Conservation (phyloP, 2,113 vertebrate genomes). For the Chelonoidis abingdonii region DNA sequence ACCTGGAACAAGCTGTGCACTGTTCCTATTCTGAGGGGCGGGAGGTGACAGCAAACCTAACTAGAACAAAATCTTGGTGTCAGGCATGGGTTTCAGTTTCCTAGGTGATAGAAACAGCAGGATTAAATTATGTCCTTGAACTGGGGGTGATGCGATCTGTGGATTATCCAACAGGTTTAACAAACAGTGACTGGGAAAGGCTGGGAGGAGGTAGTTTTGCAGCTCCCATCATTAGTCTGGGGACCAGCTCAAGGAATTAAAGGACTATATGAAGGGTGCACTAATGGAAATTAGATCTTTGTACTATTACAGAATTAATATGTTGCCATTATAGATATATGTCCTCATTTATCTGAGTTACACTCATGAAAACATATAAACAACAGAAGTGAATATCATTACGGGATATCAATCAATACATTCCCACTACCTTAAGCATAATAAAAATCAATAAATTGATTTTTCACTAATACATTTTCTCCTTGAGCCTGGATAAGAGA, state of each 20-base stretch:
- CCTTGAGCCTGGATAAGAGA: neutral
- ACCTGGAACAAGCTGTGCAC: neutral
- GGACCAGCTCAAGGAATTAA: constrained; percentile 12
- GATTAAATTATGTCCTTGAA: neutral
- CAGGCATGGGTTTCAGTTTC: neutral
- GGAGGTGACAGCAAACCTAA: rapidly evolving
- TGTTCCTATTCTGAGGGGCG: neutral
- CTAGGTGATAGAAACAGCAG: constrained; percentile 12
- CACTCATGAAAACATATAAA: constrained; percentile 27
- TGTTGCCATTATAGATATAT: constrained; percentile 18
- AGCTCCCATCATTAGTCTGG: neutral
- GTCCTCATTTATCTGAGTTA: constrained; percentile 53
- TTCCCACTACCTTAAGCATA: constrained; percentile 17
- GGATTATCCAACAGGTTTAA: neutral
- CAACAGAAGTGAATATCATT: neutral
- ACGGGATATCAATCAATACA: constrained; percentile 10
- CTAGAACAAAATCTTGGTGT: neutral
- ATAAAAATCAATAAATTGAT: constrained; percentile 7
- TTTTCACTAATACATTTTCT: constrained; percentile 54
- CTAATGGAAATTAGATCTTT: constrained; percentile 18
- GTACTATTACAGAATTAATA: neutral
- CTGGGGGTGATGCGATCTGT: neutral
- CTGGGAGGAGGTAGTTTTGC: neutral
- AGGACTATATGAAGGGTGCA: neutral
- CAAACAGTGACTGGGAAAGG: constrained; percentile 1